Base-by-base conservation (phyloP, 2,888 invertebrate species). In the Dynastes maya region DNA sequence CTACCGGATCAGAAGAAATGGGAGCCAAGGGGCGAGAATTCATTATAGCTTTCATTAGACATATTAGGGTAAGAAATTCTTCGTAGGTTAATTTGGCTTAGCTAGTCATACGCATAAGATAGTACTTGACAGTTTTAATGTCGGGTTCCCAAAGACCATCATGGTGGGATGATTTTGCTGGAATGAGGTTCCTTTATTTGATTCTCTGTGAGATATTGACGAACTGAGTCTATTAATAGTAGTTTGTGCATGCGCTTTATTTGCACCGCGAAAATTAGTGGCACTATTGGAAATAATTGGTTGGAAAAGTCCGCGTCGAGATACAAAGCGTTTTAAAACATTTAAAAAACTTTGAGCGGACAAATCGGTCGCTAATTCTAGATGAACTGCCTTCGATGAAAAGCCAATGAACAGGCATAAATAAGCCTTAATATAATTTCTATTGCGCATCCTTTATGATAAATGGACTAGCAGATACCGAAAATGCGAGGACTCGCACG, bases 401-500 rank as follows among this genome's bases (percentile, higher is more conserved):
- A 85, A 74, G 72, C 84, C 85, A 2, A 85, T 79, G 51, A 85
- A 22, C 22, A 22, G 22, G 22, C 22, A 22, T 22, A 22, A 22
- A 22, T 22, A 22, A 22, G 22, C 22, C 22, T 22, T 22, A 22
- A 75, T 22, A 58, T 40, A 51, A 1, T 51, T 77, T 1, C 79
- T 65, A 63, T 81, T 81, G 37, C 84, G 74, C 76, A 64, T 82
- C 80, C 27, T 80, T 77, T 16, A 84, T 68, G 6, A 72, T 65
- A 61, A 84, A 80, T 0, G 85, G 84, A 1, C 85, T 85, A 27
- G 82, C 85, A 58, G 76, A 63, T 16, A 80, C 80, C 5, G 55
- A 78, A 80, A 37, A 58, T n/a, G 58, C 2, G 13, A n/a, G 81
- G 76, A 32, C 72, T 80, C 6, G 51, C 68, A 45, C 72, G 51